Base-by-base conservation (phyloP, 1,140 invertebrate species). In the Brachionus rotundiformis region DNA sequence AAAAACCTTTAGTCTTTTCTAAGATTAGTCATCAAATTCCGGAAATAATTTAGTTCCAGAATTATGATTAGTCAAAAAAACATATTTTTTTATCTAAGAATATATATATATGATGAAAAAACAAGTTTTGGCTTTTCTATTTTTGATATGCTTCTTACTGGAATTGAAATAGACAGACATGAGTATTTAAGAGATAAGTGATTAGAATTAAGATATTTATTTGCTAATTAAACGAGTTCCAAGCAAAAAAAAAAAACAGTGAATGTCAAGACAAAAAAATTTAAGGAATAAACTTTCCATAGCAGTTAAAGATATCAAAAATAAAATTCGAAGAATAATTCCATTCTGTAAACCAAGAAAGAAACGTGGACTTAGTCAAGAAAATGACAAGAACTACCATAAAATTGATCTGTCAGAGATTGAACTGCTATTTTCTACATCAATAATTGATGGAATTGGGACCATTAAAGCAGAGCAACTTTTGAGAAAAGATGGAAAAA, bases 271-370 rank as follows among this genome's bases (percentile, higher is more conserved):
- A 19, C 16, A 54, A 23, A 54, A 19, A 8, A 19, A 16, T 19
- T 54, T 7, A 19, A 54, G 47, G 19, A 16, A 54, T 19, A 16
- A 19, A 19, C 16, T 33, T 68, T 36, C 33, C 11, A 4, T 3
- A 73, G 27, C 16, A 44, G 10, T 25, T 25, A 44, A 44, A 4
- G 29, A 73, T 44, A 73, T 73, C 16, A 73, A 73, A 25, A 73
- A 41, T 44, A 73, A 73, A 25, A 23, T 73, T 73, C 68, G 36
- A 29, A 44, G 41, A 44, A 41, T 44, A 73, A 25, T 73, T 68
- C 63, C 63, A 16, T 68, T 68, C 8, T 68, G 13, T 1, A 68
- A 36, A 19, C 63, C 33, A 73, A 73, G 68, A 13, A 73, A 73
- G 13, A 73, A 73, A 44, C 16, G 68, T 11, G 39, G 39, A 16